Percentiles rank a stretch among this genome's conserved stretches.
Evolutionary conservation across 2,888 invertebrate genomes (phyloP).

Genomic region (Drosophila stalkeri): DNA sequence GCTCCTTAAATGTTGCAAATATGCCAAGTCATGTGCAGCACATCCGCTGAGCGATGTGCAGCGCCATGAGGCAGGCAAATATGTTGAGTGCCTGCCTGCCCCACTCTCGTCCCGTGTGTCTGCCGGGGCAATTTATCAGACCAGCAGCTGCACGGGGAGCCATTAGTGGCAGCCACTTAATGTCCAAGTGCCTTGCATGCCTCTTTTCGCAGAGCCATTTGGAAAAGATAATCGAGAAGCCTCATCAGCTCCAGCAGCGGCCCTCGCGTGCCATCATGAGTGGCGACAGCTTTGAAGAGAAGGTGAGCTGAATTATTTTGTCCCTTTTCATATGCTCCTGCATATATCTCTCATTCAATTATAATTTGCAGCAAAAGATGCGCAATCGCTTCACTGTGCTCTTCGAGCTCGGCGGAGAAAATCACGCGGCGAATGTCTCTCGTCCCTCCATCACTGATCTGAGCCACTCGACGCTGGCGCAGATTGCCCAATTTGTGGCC

Average conservation of each 20-base stretch:
- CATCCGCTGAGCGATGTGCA: constrained; percentile 62
- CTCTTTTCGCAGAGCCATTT: constrained; percentile 89
- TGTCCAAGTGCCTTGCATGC: constrained; percentile 52
- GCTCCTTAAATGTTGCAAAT: constrained; percentile 33
- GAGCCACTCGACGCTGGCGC: constrained; percentile 90
- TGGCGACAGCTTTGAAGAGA: constrained; percentile 88
- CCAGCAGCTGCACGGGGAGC: constrained; percentile 31
- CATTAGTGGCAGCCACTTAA: constrained; percentile 75
- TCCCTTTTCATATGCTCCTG: background rate
- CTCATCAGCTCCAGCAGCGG: constrained; percentile 86
- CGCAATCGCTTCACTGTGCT: constrained; percentile 91
- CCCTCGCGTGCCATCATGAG: constrained; percentile 86
- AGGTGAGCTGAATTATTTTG: constrained; percentile 81
- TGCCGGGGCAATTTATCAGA: constrained; percentile 56
- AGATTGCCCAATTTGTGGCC: constrained; percentile 95
- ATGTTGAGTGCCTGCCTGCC: constrained; percentile 1
- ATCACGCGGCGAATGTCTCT: constrained; percentile 88
- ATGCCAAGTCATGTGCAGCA: constrained; percentile 71
- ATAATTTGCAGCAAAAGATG: constrained; percentile 78
- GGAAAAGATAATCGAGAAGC: constrained; percentile 94
- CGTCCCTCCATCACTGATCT: constrained; percentile 88
- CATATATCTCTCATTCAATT: background rate
- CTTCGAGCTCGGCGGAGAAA: constrained; percentile 92
- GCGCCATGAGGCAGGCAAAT: constrained; percentile 14
- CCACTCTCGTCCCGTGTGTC: background rate